Evolutionary conservation across 2,888 invertebrate species (phyloP).

Genomic region (Pheosia gnoma): DNA sequence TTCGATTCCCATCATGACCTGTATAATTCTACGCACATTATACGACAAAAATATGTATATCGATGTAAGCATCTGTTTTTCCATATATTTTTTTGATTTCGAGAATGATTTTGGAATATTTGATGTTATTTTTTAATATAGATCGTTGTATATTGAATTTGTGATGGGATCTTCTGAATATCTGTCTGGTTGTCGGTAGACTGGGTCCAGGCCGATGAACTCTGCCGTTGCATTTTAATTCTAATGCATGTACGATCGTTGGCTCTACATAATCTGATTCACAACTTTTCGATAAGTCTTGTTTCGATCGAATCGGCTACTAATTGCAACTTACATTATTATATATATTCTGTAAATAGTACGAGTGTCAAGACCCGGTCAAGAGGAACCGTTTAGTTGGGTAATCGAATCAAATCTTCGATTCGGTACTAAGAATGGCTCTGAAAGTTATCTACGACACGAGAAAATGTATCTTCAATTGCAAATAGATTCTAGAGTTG

Average conservation of each 20-base stretch:
- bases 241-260: background rate
- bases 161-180: background rate
- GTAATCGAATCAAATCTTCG: no score
- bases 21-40: conserved; percentile 9
- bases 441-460: no score
- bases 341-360: no score
- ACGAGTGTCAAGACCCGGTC: no score
- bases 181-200: conserved; percentile 3
- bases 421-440: no score
- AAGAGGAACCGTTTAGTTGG: no score
- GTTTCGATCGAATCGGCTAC: no score
- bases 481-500: no score
- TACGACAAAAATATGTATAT: conserved; percentile 8
- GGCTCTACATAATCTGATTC: background rate
- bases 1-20: conserved; percentile 12
- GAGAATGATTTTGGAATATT: conserved; percentile 3
- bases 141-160: conserved; percentile 1
- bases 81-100: conserved; percentile 1
- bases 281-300: no score
- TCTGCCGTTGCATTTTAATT: background rate
- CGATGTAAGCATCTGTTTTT: conserved; percentile 2
- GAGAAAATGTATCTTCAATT: no score
- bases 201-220: background rate
- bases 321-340: no score
- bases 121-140: background rate